Percentiles rank a stretch among this genome's conserved stretches.
These are phyloP conservation scores for Heliconius hermathena DNA, from an alignment of 1,140 invertebrate species.

Conservation along the genomic window DNA sequence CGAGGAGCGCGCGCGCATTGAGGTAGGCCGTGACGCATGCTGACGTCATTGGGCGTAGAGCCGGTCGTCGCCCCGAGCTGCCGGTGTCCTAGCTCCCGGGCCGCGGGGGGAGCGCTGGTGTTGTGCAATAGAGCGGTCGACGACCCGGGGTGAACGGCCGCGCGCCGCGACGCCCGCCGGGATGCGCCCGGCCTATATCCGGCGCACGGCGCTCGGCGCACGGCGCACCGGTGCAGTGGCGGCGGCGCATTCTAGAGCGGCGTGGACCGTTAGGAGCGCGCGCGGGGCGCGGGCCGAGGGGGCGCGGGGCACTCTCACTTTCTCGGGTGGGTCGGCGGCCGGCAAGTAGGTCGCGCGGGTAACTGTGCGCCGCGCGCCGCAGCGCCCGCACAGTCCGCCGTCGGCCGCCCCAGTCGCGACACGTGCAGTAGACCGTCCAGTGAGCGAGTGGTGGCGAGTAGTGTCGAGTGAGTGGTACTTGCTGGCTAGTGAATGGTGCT, in stretches of 20 bases:
- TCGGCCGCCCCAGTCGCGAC: slow-evolving; percentile 70
- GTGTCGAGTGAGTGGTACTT: slow-evolving; percentile 56
- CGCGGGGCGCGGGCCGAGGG: slow-evolving; percentile 48
- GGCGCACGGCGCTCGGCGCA: slow-evolving; percentile 45
- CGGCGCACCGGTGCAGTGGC: slow-evolving; percentile 78
- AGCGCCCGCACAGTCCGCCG: slow-evolving; percentile 76
- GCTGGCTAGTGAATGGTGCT: slow-evolving; percentile 65
- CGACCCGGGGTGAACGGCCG: slow-evolving; percentile 78
- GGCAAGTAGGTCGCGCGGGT: slow-evolving; percentile 86
- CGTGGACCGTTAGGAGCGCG: slow-evolving; percentile 74
- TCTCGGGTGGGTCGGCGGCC: slow-evolving; percentile 85
- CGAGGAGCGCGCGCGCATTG: slow-evolving; percentile 76
- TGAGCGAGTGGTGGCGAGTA: slow-evolving; percentile 42
- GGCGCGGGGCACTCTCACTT: slow-evolving; percentile 83
- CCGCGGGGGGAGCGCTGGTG: slow-evolving; percentile 44
- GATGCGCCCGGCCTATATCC: slow-evolving; percentile 53
- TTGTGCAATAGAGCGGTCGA: slow-evolving; percentile 78
- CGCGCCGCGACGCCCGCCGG: slow-evolving; percentile 73
- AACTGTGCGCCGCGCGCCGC: slow-evolving; percentile 79
- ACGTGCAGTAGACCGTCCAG: slow-evolving; percentile 49
- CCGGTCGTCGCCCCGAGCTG: slow-evolving; percentile 68
- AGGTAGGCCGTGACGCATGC: slow-evolving; percentile 76
- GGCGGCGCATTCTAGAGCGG: slow-evolving; percentile 79
- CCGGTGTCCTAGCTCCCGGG: slow-evolving; percentile 69
- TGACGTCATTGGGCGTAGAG: slow-evolving; percentile 70